Conservation (phyloP, 2,888 invertebrate genomes). For the Philereme transversata region DNA sequence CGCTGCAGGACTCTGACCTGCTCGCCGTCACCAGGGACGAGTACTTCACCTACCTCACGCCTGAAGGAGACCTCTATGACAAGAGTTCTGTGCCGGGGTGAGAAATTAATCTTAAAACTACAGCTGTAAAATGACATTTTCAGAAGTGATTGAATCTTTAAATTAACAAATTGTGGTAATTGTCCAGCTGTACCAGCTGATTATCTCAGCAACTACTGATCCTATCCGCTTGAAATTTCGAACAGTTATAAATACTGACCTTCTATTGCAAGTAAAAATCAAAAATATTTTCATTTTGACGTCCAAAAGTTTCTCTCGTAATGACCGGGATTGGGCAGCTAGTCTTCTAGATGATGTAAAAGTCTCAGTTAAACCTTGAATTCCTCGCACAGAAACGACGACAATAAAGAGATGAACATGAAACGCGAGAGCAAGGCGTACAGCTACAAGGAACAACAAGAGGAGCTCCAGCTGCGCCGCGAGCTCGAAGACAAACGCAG, state of each 20-base stretch:
- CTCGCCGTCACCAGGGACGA: slow-evolving; percentile 88
- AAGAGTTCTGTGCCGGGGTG: slow-evolving; percentile 85
- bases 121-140: too few species aligned
- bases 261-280: too few species aligned
- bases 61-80: slow-evolving; percentile 96
- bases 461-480: slow-evolving; percentile 95
- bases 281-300: too few species aligned
- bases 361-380: neutral
- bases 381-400: slow-evolving; percentile 65
- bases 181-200: too few species aligned
- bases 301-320: too few species aligned
- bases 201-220: too few species aligned
- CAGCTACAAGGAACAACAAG: slow-evolving; percentile 97
- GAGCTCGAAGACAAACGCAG: slow-evolving; percentile 95
- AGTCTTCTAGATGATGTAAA: too few species aligned
- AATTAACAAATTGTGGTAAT: too few species aligned
- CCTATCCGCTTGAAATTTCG: too few species aligned
- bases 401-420: slow-evolving; percentile 87
- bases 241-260: too few species aligned
- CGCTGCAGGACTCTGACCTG: slow-evolving; percentile 87
- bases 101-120: too few species aligned
- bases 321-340: too few species aligned
- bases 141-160: neutral
- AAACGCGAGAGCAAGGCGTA: slow-evolving; percentile 98
- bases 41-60: slow-evolving; percentile 86